Base-by-base conservation (phyloP, 2,888 invertebrate genomes). In the Phoenoteleia sp. region DNA sequence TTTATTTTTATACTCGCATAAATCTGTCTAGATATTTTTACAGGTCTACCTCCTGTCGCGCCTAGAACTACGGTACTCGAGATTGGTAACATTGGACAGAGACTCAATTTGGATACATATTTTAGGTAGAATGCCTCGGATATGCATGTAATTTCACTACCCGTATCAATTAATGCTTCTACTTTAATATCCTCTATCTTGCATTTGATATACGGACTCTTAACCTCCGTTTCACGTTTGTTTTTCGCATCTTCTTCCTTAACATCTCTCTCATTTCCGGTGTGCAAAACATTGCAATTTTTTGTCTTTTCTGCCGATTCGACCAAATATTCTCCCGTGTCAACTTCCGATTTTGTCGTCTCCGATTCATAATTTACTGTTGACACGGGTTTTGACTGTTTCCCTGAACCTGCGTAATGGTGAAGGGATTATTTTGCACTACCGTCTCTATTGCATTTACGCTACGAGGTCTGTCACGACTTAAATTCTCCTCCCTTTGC, bases 131-230 rank as follows among this genome's bases (percentile, higher is more conserved):
- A 62, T 1, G 56, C 29, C 9, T 64, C 66, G 0, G 81, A 81
- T 0, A 74, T 66, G 27, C 74, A 72, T 0, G 74, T 74, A 1
- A 81, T 25, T 29, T 58, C 19, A 19, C 74, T 74, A 3, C 81
- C 66, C 0, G 81, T 74, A 25, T 52, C 72, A 13, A 72, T 23
- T 9, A 81, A 39, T 2, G 72, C 80, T 1, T 25, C 6, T 21
- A 52, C 23, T 1, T 23, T 1, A 23, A 17, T 4, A 5, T 25
- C 49, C 19, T 52, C 49, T 9, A 52, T 39, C 39, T 5, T 7
- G n/a, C 39, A 39, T 39, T 39, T 39, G 5, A 39, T n/a, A n/a
- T 39, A n/a, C 7, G 39, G 39, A 39, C 39, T 39, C 39, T n/a
- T n/a, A n/a, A 39, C n/a, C n/a, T n/a, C n/a, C n/a, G n/a, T n/a